Evolutionary conservation across 2,888 invertebrate species (phyloP), one percentile per base, ranked within the genome.

Genomic region (Torymus tubicola): DNA sequence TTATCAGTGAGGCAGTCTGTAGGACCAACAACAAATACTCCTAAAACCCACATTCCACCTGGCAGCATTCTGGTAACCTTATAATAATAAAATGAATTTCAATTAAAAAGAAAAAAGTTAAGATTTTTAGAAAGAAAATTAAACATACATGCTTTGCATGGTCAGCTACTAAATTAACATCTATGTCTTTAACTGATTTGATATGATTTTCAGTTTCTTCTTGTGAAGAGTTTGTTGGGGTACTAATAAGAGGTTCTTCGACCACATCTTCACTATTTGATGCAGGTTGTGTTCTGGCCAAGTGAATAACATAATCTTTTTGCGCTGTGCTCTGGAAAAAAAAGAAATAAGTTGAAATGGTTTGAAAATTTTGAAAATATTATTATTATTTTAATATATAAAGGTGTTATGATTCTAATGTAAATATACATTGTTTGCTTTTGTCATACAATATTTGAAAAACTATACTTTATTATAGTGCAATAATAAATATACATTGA

Each of bases 11-110:
- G 93, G 74, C 94, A 91, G 85, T 95, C 94, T 83, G 93, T 93
- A 82, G 94, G 93, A 18, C 94, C 94, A 73, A 95, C 93, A 52
- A 96, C 92, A 90, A 97, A 97, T 85, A 97, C 92, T 84, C 96
- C 98, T 88, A 97, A 92, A 68, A 98, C 95, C 91, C 94, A 94
- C 93, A 97, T 94, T 65, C 97, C 98, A 61, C 98, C 98, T 53
- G 97, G 96, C 82, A 98, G 92, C 97, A 98, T 97, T 90, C 96
- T 94, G 2, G 95, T 95, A 0, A 96, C 93, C 93, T 93, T 82
- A n/a, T 67, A 83, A 82, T 10, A 73, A 68, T 68, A 64, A 60
- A 58, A 67, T 65, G 55, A 79, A 16, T 71, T 65, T 31, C 53
- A 65, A 65, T 73, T 78, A 64, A n/a, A 52, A 69, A 16, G 70